Evolutionary conservation across 2,888 invertebrate species (phyloP), one percentile per base, ranked within the genome.

Genomic region (Argyra leucocephala): DNA sequence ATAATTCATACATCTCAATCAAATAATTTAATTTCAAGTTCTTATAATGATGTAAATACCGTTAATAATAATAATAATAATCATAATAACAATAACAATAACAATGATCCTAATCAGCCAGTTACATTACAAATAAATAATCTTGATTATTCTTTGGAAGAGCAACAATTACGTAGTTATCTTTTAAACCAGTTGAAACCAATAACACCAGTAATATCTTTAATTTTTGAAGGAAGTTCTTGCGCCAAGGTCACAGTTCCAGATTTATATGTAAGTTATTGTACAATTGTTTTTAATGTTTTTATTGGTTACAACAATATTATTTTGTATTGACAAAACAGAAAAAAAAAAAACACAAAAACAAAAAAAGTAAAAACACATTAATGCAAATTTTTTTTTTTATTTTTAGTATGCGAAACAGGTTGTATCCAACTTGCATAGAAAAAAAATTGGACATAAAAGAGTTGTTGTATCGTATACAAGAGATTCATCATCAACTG

Each of bases 391-490:
- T 37, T n/a, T 23, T 21, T 60, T n/a, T 48, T 18, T 61, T n/a
- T 65, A 63, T 22, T 21, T 18, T 63, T 69, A 63, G 69, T 79
- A 77, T 69, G 86, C 86, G 12, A 86, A 86, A 72, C 84, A 83
- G 70, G 88, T 89, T 36, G 90, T 93, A 63, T 89, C 90, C 4
- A 88, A 89, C 74, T 81, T 92, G 69, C 91, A 93, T 74, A 84
- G 90, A 62, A 87, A 87, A 71, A 90, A 90, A 80, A 83, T 92
- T 71, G 92, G 92, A 18, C 87, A 86, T 74, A 90, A 90, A 73
- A 82, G 91, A 65, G 89, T 93, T 73, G 81, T 87, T 68, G 90
- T 93, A 69, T 86, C 88, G 1, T 87, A 88, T 73, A 84, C 85
- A 23, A 84, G 86, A 66, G 80, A 78, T 69, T 83, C 82, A 60